A percentile compares a stretch with the other conserved stretches of the same genome.
phyloP scores from a whole-genome alignment of 2,888 invertebrate genomes.

The Drosophila aldrichi region DNA sequence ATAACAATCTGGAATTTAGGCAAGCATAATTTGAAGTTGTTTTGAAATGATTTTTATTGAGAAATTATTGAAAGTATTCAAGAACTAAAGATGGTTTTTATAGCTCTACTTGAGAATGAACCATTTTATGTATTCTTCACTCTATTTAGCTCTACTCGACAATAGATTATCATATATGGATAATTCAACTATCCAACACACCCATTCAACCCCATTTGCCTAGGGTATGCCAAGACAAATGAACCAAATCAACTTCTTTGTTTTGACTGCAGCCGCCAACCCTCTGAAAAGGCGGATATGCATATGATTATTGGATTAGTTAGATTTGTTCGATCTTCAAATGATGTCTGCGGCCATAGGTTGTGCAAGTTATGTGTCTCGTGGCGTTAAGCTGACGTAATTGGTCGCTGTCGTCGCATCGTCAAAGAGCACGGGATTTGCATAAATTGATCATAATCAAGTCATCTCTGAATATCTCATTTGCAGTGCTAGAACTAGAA shows the following conservation, averaged over 20 bases:
- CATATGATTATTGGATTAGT: constrained; percentile 40
- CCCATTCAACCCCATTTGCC: not conserved
- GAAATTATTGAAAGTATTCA: no score
- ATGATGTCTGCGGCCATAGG: constrained; percentile 35
- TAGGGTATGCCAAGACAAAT: constrained; percentile 25
- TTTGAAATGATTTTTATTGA: no score
- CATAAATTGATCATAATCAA: constrained; percentile 62
- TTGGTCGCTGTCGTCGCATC: constrained; percentile 50
- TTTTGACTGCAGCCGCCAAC: constrained; percentile 49
- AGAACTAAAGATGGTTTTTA: no score
- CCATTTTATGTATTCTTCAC: not conserved
- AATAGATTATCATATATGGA: not conserved
- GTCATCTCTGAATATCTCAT: constrained; percentile 42
- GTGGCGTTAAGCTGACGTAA: constrained; percentile 61
- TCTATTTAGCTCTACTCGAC: not conserved
- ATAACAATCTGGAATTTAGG: no score
- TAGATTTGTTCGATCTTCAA: not conserved
- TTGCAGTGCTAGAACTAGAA: constrained; percentile 54
- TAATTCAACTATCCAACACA: not conserved
- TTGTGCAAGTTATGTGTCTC: constrained; percentile 54
- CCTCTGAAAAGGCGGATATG: constrained; percentile 41
- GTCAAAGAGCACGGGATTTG: constrained; percentile 48
- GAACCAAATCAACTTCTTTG: constrained; percentile 39
- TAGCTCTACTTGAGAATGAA: not conserved
- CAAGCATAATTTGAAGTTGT: no score